phyloP scores from a whole-genome alignment of 1,140 invertebrate genomes.

The Drosophila asahinai region DNA sequence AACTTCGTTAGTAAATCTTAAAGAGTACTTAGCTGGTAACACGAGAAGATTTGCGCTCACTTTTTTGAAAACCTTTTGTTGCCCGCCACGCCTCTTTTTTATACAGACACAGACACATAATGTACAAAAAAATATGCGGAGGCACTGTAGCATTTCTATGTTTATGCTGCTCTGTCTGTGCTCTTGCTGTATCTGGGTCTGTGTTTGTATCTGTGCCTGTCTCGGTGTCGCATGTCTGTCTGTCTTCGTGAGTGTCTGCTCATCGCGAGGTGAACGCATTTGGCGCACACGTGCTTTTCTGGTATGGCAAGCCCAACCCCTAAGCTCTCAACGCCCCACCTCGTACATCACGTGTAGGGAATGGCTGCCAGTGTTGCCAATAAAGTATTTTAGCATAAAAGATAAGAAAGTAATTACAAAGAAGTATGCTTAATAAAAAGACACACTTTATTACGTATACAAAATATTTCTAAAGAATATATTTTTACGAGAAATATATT shows the following conservation, averaged over 20 bases:
- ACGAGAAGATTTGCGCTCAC: neutral
- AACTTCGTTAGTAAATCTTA: no score
- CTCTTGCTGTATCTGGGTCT: constrained; percentile 4
- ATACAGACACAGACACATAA: neutral
- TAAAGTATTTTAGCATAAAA: neutral
- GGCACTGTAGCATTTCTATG: constrained; percentile 32
- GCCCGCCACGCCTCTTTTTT: constrained; percentile 20
- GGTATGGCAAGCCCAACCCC: constrained; percentile 8
- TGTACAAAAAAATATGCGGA: constrained; percentile 15
- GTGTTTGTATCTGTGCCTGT: constrained; percentile 25
- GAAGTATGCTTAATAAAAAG: no score
- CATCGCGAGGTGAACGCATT: constrained; percentile 49
- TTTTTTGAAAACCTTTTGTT: constrained; percentile 29
- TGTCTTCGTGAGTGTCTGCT: constrained; percentile 24
- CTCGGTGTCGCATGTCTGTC: constrained; percentile 15
- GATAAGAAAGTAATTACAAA: no score
- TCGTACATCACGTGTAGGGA: neutral
- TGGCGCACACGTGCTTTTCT: constrained; percentile 47
- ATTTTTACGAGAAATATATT: no score
- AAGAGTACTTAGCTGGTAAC: neutral
- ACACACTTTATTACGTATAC: no score
- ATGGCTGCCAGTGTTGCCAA: neutral
- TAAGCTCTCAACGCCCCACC: constrained; percentile 4
- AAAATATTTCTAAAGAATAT: no score
- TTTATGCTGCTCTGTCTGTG: constrained; percentile 34